Percentiles rank a stretch among this genome's conserved stretches.
Evolutionary conservation across 2,888 invertebrate genomes (phyloP).

Genomic region (Melipona bicolor): DNA sequence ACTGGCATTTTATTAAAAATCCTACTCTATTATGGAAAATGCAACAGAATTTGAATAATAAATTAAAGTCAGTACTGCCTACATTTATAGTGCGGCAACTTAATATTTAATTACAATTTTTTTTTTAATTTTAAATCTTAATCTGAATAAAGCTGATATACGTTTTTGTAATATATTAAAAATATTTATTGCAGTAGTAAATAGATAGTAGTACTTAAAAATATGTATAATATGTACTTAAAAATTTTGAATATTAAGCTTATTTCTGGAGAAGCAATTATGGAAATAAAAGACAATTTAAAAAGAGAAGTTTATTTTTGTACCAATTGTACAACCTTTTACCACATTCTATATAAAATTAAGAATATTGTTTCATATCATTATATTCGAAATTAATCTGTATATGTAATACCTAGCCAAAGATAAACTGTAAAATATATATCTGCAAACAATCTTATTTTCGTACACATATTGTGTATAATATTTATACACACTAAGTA

Average conservation of each 20-base stretch:
- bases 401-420: slow-evolving; percentile 5
- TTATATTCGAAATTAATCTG: slow-evolving; percentile 36
- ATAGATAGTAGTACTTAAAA: not conserved
- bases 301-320: slow-evolving; percentile 59
- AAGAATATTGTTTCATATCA: slow-evolving; percentile 39
- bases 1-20: slow-evolving; percentile 84
- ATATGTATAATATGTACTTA: slow-evolving; percentile 43
- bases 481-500: slow-evolving; percentile 14
- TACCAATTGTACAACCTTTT: slow-evolving; percentile 58
- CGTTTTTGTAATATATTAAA: slow-evolving; percentile 26
- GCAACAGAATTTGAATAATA: slow-evolving; percentile 68
- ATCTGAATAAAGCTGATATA: slow-evolving; percentile 2
- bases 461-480: slow-evolving; percentile 2
- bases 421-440: slow-evolving; percentile 15
- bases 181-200: slow-evolving; percentile 11
- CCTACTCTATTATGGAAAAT: slow-evolving; percentile 81
- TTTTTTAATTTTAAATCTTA: slow-evolving; percentile 3
- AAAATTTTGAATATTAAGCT: slow-evolving; percentile 1
- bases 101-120: slow-evolving; percentile 49
- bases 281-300: slow-evolving; percentile 32
- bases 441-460: slow-evolving; percentile 2
- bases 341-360: slow-evolving; percentile 37
- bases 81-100: slow-evolving; percentile 56
- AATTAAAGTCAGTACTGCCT: slow-evolving; percentile 71
- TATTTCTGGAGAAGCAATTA: not conserved